Evolutionary conservation across 2,888 invertebrate species (phyloP).

Genomic region (Trilocha varians): DNA sequence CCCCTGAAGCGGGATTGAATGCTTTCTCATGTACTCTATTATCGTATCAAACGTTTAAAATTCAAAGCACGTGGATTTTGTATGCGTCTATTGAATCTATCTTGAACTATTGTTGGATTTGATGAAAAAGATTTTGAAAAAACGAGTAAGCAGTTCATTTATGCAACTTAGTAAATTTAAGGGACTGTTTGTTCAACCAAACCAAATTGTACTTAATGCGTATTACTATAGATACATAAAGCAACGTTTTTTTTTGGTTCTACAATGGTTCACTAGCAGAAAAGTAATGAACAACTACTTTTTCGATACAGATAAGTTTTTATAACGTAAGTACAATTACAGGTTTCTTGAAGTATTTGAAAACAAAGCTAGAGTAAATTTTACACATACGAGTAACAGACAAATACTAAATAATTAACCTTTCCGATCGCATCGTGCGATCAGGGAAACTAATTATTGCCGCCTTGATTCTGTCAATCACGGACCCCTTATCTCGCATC

Average conservation of each 20-base stretch:
- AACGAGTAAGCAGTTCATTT: no score
- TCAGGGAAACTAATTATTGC: conserved; percentile 44
- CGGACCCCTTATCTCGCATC: conserved; percentile 9
- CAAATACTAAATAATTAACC: neutral
- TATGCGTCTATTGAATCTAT: neutral
- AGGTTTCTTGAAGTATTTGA: no score
- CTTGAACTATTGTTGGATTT: neutral
- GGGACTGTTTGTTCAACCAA: no score
- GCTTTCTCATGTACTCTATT: conserved; percentile 61
- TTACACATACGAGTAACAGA: neutral
- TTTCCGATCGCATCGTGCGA: neutral
- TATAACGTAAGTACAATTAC: no score
- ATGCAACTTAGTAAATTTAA: no score
- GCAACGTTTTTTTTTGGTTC: no score
- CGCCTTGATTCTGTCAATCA: conserved; percentile 47
- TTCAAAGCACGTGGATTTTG: conserved; percentile 2
- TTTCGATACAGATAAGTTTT: no score
- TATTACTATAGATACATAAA: no score
- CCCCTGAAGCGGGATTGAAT: conserved; percentile 48
- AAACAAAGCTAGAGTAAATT: neutral
- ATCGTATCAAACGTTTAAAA: conserved; percentile 37
- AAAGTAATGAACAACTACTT: no score
- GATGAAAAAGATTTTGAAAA: no score
- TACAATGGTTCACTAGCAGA: no score
- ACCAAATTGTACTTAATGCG: no score